phyloP scores from a whole-genome alignment of 2,797 vertebrate species.

The Spinus pinus region DNA sequence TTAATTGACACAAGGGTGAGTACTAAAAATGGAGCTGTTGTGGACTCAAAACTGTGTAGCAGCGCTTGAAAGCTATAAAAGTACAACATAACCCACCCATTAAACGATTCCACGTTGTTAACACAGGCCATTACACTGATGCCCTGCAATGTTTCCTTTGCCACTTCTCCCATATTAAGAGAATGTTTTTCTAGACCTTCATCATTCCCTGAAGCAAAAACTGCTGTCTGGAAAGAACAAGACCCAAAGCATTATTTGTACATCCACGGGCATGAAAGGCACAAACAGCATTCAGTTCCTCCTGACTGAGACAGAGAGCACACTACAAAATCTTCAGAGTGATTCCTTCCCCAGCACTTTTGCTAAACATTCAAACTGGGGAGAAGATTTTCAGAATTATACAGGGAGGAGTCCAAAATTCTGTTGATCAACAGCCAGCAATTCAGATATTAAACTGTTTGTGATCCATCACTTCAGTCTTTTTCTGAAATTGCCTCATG shows the following conservation, averaged over 20 bases:
- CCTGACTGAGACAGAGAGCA: not conserved
- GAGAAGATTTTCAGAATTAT: not conserved
- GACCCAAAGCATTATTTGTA: not conserved
- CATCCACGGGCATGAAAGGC: not conserved
- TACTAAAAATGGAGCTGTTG: not conserved
- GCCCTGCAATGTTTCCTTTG: not conserved
- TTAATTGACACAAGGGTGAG: not conserved
- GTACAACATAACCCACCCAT: not conserved
- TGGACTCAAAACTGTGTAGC: not conserved
- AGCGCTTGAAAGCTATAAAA: not conserved
- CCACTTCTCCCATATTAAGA: not conserved
- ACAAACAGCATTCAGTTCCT: not conserved
- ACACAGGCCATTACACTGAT: not conserved
- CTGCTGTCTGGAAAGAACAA: not conserved
- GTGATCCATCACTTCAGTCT: constrained; percentile 10
- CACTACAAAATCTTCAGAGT: not conserved
- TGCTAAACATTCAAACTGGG: not conserved
- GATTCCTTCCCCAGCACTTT: not conserved
- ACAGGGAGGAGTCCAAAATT: not conserved
- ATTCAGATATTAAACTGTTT: constrained; percentile 23
- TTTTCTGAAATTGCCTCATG: constrained; percentile 30
- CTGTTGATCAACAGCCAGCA: not conserved
- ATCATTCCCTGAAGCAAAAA: not conserved
- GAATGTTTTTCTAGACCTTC: not conserved
- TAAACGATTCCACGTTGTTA: not conserved